Evolutionary conservation across 2,113 vertebrate species (phyloP).

Genomic region (Catagonus wagneri): DNA sequence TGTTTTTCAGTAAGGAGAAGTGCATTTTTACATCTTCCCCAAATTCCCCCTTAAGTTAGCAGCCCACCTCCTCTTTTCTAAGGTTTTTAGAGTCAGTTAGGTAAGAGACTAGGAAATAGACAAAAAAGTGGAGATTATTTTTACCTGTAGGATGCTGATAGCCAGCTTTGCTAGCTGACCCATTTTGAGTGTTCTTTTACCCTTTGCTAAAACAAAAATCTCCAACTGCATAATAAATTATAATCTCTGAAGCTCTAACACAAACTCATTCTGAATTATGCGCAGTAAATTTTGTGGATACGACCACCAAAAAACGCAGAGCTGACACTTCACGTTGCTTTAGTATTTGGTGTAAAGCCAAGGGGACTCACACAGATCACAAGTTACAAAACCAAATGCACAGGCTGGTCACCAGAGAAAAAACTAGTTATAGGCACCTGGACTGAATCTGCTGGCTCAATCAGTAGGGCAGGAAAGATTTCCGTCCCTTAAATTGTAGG

Average conservation of each 20-base stretch:
- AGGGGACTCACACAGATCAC: not conserved
- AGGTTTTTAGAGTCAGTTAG: not conserved
- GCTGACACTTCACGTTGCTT: not conserved
- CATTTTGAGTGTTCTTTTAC: not conserved
- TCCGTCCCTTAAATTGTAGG: not conserved
- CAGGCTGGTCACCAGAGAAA: not conserved
- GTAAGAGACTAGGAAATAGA: not conserved
- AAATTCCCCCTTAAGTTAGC: not conserved
- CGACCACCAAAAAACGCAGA: not conserved
- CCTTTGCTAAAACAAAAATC: not conserved
- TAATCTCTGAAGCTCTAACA: not conserved
- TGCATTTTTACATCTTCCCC: not conserved
- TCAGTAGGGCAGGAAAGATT: not conserved
- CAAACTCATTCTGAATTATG: constrained; percentile 1
- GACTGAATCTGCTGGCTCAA: not conserved
- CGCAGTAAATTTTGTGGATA: not conserved
- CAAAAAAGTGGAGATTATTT: not conserved
- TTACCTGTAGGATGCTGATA: not conserved
- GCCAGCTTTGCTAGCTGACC: not conserved
- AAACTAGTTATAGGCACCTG: not conserved
- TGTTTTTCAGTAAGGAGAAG: not conserved
- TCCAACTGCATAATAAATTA: not conserved
- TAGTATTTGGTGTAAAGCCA: not conserved
- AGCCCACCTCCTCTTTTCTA: not conserved
- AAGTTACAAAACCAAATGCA: not conserved